A percentile compares a stretch with the other conserved stretches of the same genome.
phyloP scores from a whole-genome alignment of 2,888 invertebrate genomes.

The Leucania comma region DNA sequence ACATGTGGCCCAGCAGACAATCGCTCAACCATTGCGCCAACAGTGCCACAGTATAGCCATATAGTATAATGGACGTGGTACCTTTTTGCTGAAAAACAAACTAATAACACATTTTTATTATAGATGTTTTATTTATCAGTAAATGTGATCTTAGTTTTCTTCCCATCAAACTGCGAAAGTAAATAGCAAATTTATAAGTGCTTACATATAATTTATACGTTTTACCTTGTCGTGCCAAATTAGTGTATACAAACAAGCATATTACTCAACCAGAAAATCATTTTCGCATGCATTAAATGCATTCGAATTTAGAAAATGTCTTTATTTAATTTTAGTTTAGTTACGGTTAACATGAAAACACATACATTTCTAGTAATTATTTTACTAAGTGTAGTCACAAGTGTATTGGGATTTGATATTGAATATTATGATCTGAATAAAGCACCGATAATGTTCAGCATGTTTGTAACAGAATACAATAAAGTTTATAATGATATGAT shows the following conservation, averaged over 20 bases:
- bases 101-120: too few species aligned
- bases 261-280: constrained; percentile 9
- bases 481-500: constrained; percentile 18
- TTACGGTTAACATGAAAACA: constrained; percentile 23
- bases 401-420: constrained; percentile 2
- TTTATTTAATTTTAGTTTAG: constrained; percentile 14
- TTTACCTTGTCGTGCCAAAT: constrained; percentile 16
- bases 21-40: too few species aligned
- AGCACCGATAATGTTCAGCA: constrained; percentile 21
- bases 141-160: neutral
- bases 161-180: neutral
- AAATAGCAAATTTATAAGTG: neutral
- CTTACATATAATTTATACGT: neutral
- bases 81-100: too few species aligned
- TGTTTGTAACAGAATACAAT: constrained; percentile 16
- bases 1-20: too few species aligned
- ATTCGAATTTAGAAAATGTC: neutral
- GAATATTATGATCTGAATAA: constrained; percentile 48
- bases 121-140: neutral
- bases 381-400: neutral
- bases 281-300: constrained; percentile 8
- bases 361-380: neutral
- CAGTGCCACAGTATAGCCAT: too few species aligned
- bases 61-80: too few species aligned
- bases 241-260: constrained; percentile 18